These are phyloP conservation scores for Vanessa cardui DNA, from an alignment of 2,888 invertebrate species.

Conservation along the genomic window DNA sequence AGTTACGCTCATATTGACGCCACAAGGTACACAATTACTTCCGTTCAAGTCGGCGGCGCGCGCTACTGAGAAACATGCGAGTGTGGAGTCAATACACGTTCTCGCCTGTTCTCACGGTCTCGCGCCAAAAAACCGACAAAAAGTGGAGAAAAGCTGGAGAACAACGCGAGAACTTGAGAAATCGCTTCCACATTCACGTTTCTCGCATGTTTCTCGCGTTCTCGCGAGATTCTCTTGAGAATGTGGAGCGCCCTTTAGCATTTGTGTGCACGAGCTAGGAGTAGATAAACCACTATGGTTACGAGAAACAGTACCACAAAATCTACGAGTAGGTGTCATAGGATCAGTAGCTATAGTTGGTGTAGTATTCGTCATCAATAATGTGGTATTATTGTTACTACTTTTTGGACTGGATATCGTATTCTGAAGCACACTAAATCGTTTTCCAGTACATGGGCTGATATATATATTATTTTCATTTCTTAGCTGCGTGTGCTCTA, in stretches of 20 bases:
- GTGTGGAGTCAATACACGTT: not conserved
- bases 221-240: not conserved
- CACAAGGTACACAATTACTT: not conserved
- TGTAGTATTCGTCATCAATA: no score
- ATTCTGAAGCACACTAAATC: no score
- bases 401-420: no score
- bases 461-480: no score
- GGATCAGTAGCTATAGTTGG: no score
- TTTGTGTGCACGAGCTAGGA: no score
- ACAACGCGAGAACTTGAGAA: not conserved
- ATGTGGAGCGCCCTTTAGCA: conserved; percentile 6
- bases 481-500: no score
- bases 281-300: no score
- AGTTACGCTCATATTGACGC: not conserved
- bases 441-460: no score
- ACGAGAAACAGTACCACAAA: no score
- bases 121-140: conserved; percentile 4
- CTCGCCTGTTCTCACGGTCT: not conserved
- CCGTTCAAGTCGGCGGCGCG: not conserved
- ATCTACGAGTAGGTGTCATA: no score
- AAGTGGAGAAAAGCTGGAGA: not conserved
- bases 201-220: not conserved
- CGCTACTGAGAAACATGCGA: not conserved
- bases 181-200: not conserved
- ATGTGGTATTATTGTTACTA: no score